Percentiles rank a stretch among this genome's conserved stretches.
These are phyloP conservation scores for Helicoverpa assulta DNA, from an alignment of 2,888 invertebrate species.

Conservation along the genomic window DNA sequence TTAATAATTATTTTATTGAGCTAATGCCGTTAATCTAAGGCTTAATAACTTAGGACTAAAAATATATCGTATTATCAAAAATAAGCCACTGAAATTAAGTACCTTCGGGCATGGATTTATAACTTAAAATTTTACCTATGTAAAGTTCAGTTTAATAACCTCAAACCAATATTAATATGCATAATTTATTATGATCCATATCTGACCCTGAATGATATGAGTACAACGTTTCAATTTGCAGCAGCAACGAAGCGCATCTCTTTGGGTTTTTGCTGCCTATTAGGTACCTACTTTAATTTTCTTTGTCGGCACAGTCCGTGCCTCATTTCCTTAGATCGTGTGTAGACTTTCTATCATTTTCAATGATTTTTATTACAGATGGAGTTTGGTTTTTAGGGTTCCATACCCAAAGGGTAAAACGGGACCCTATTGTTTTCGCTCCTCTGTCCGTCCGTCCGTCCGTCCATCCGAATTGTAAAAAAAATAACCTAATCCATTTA, in stretches of 20 bases:
- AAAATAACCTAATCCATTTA: too few species aligned
- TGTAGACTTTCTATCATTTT: conserved; percentile 39
- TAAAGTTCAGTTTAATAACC: not conserved
- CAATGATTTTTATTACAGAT: conserved; percentile 39
- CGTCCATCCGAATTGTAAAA: too few species aligned
- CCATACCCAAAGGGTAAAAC: too few species aligned
- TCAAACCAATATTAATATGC: not conserved
- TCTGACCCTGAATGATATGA: conserved; percentile 65
- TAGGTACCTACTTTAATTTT: conserved; percentile 69
- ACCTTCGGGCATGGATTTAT: too few species aligned
- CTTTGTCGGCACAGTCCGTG: conserved; percentile 53
- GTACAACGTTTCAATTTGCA: conserved; percentile 70
- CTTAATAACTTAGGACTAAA: too few species aligned
- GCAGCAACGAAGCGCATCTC: conserved; percentile 52
- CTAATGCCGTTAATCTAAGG: too few species aligned
- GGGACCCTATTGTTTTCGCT: too few species aligned
- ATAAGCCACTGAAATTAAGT: not conserved
- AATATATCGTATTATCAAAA: too few species aligned
- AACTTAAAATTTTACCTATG: not conserved
- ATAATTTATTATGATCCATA: conserved; percentile 33
- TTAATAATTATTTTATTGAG: too few species aligned
- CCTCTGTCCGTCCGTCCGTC: too few species aligned
- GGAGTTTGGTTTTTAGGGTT: conserved; percentile 6
- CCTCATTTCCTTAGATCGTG: conserved; percentile 56
- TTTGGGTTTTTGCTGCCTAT: conserved; percentile 41